phyloP scores from a whole-genome alignment of 1,140 invertebrate species.

The Drosophila albomicans region DNA sequence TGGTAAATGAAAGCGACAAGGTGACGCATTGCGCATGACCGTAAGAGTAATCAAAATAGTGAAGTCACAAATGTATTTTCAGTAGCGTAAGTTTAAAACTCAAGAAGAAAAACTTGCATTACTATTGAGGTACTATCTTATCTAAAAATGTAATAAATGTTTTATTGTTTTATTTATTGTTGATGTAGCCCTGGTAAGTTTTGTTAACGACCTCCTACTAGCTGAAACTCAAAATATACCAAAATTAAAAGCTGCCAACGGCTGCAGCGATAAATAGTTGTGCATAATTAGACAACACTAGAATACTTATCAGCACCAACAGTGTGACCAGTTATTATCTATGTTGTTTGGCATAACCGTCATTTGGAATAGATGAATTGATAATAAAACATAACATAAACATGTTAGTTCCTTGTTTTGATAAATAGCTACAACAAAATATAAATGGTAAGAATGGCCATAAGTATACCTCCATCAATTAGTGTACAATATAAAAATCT shows the following conservation, averaged over 20 bases:
- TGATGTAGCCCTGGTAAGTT: too few species aligned
- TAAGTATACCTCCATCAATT: background rate
- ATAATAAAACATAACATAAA: background rate
- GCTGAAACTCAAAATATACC: too few species aligned
- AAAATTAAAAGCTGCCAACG: too few species aligned
- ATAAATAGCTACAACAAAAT: background rate
- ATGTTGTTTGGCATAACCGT: background rate
- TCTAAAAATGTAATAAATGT: background rate
- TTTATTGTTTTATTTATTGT: too few species aligned
- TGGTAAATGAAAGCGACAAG: constrained; percentile 28
- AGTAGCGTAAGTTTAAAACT: background rate
- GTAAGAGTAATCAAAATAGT: background rate
- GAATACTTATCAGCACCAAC: background rate
- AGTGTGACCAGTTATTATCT: background rate
- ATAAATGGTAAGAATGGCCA: background rate
- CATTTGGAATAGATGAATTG: too few species aligned
- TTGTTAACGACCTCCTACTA: too few species aligned
- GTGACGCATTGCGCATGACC: constrained; percentile 38
- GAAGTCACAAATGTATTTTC: background rate
- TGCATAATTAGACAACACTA: background rate
- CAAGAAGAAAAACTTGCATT: background rate
- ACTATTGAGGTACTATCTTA: background rate
- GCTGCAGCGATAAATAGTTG: background rate
- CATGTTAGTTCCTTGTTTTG: background rate
- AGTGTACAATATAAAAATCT: background rate